phyloP scores from a whole-genome alignment of 1,140 invertebrate genomes.

The Trichonephila clavipes region DNA sequence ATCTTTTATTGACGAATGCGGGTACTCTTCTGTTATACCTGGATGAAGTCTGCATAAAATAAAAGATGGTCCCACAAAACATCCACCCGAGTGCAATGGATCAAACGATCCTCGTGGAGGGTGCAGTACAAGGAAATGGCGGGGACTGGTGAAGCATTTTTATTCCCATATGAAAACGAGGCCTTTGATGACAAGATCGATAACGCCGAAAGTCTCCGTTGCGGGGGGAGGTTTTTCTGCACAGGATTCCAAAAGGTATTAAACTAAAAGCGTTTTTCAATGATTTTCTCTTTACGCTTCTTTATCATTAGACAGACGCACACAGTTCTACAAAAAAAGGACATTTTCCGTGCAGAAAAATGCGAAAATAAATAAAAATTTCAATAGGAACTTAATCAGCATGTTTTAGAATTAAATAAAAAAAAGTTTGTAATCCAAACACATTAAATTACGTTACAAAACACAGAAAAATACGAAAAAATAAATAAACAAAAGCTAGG shows the following conservation, averaged over 20 bases:
- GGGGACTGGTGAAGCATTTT: constrained; percentile 4
- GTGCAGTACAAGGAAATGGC: neutral
- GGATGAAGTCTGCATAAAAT: neutral
- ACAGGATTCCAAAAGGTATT: constrained; percentile 2
- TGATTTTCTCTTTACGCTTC: neutral
- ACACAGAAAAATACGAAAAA: too few species aligned
- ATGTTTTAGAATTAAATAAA: too few species aligned
- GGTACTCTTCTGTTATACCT: too few species aligned
- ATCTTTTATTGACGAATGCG: too few species aligned
- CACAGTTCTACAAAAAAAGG: too few species aligned
- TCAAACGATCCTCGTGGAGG: neutral
- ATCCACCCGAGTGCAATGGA: neutral
- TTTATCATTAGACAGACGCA: neutral
- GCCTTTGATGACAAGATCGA: constrained; percentile 53
- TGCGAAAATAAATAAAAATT: too few species aligned
- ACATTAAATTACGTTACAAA: too few species aligned
- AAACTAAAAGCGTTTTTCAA: neutral
- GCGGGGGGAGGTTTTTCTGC: constrained; percentile 10
- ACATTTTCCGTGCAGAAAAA: too few species aligned
- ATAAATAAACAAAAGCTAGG: too few species aligned
- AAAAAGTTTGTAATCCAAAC: too few species aligned
- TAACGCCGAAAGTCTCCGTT: neutral
- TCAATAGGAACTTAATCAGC: too few species aligned
- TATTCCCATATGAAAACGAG: constrained; percentile 39
- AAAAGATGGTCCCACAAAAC: neutral